Evolutionary conservation across 2,888 invertebrate species (phyloP).

Genomic region (Heteropelma amictum): DNA sequence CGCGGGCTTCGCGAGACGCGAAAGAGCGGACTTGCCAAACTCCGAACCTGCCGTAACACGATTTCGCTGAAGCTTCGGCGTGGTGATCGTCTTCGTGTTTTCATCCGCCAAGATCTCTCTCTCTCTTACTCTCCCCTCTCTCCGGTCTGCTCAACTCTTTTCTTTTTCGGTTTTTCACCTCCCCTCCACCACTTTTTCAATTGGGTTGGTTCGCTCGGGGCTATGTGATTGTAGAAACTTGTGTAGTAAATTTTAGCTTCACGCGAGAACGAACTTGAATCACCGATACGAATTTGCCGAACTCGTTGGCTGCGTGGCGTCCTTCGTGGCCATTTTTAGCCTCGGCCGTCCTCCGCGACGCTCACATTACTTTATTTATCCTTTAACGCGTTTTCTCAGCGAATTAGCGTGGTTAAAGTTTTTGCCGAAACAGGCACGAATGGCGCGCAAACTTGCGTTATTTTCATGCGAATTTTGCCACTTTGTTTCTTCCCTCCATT

Average conservation of each 20-base stretch:
- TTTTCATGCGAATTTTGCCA: no score
- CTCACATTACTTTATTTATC: constrained; percentile 9
- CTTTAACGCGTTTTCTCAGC: not conserved
- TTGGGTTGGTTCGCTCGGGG: constrained; percentile 55
- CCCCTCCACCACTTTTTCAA: constrained; percentile 44
- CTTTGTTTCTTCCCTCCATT: no score
- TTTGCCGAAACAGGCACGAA: no score
- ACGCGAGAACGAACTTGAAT: constrained; percentile 22
- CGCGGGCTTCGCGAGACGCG: constrained; percentile 60
- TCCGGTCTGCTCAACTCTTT: constrained; percentile 28
- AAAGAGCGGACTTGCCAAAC: constrained; percentile 74
- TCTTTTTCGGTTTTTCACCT: not conserved
- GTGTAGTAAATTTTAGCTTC: constrained; percentile 38
- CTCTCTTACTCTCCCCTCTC: constrained; percentile 14
- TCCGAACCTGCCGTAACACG: constrained; percentile 73
- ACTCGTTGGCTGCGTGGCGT: constrained; percentile 19
- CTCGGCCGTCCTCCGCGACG: not conserved
- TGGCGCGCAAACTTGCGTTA: no score
- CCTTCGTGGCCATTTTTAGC: constrained; percentile 41
- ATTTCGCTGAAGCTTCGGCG: constrained; percentile 54
- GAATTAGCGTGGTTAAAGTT: no score
- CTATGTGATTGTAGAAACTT: constrained; percentile 40
- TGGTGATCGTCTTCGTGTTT: constrained; percentile 31
- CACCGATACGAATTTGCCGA: constrained; percentile 27
- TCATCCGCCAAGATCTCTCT: constrained; percentile 27